Percentiles rank a stretch among this genome's conserved stretches.
Evolutionary conservation across 2,113 vertebrate species (phyloP).

Genomic region (Labeo rohita): DNA sequence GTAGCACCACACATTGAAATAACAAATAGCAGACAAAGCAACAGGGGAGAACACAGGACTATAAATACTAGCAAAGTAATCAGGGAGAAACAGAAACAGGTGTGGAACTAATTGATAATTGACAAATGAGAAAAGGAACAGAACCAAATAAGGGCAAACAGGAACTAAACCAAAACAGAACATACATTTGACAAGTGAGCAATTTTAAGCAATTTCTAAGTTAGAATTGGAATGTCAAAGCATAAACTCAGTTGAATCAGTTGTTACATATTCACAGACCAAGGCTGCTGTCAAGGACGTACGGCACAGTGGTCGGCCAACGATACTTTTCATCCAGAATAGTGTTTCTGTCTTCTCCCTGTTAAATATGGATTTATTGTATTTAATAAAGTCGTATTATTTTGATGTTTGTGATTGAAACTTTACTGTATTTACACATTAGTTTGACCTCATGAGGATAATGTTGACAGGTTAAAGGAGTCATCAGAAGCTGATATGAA

Average conservation of each 20-base stretch:
- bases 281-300: constrained; percentile 83
- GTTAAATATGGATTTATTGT: background rate
- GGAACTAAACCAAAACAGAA: too few species aligned
- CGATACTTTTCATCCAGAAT: constrained; percentile 81
- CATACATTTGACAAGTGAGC: too few species aligned
- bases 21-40: too few species aligned
- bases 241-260: background rate
- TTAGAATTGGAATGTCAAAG: background rate
- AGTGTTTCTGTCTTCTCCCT: constrained; percentile 74
- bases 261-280: constrained; percentile 69
- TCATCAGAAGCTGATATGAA: too few species aligned
- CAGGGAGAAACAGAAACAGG: too few species aligned
- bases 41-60: too few species aligned
- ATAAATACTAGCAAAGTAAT: too few species aligned
- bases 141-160: too few species aligned
- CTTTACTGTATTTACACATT: background rate
- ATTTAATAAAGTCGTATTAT: background rate
- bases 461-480: background rate
- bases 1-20: too few species aligned
- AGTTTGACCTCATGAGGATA: background rate
- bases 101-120: too few species aligned
- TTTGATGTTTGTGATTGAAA: too few species aligned
- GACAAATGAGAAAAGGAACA: too few species aligned
- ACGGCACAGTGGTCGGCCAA: constrained; percentile 86
- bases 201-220: background rate